A percentile compares a stretch with the other conserved stretches of the same genome.
phyloP scores from a whole-genome alignment of 2,797 vertebrate genomes.

The Esox lucius region DNA sequence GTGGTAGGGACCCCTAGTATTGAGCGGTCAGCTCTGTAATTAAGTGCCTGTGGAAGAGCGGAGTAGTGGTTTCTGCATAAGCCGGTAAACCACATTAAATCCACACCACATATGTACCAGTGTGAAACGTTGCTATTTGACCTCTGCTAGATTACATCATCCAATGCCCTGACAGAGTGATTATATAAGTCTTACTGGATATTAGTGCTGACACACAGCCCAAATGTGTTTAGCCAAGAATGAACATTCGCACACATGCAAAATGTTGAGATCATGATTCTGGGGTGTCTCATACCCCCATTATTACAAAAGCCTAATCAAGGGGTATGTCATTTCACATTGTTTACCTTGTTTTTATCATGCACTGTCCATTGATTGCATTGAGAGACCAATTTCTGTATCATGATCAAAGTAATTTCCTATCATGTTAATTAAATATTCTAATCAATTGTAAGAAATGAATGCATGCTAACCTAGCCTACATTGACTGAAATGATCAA shows the following conservation, averaged over 20 bases:
- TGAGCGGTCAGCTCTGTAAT: slow-evolving; percentile 22
- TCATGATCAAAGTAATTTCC: no score
- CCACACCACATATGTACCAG: neutral
- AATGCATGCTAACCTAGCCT: no score
- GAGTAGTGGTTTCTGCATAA: neutral
- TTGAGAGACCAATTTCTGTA: no score
- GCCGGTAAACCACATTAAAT: neutral
- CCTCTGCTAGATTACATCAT: neutral
- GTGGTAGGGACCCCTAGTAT: slow-evolving; percentile 20
- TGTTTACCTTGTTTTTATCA: no score
- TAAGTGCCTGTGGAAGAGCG: neutral
- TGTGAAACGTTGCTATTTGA: neutral
- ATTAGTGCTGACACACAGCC: neutral
- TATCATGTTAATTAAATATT: no score
- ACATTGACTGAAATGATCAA: no score
- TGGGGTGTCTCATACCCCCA: no score
- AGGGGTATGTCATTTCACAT: no score
- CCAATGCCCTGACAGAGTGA: neutral
- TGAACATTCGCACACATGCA: neutral
- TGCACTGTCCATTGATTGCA: no score
- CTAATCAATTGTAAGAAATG: no score
- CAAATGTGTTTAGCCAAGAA: neutral
- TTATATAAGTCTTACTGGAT: neutral
- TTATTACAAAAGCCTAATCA: no score
- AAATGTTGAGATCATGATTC: no score